phyloP scores from a whole-genome alignment of 1,140 invertebrate genomes.

The Philaenus spumarius region DNA sequence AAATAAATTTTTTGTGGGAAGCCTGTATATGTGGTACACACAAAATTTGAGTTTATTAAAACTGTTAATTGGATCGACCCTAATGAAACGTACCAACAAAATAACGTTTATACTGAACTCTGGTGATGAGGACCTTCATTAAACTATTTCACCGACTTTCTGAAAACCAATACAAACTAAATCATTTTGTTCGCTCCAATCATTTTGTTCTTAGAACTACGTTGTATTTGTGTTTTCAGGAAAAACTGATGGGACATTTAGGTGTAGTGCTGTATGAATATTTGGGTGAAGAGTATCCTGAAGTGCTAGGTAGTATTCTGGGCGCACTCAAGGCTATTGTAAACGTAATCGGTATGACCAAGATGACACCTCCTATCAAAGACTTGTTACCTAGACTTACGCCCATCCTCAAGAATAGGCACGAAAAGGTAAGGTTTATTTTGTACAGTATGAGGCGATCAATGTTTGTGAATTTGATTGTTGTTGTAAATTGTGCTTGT shows the following conservation, averaged over 20 bases:
- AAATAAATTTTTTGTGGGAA: no score
- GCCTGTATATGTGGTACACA: no score
- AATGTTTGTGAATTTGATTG: no score
- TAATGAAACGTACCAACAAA: no score
- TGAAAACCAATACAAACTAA: no score
- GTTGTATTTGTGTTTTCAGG: constrained; percentile 47
- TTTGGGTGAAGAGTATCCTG: constrained; percentile 98
- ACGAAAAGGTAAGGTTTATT: constrained; percentile 56
- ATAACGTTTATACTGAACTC: background rate
- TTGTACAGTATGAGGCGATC: no score
- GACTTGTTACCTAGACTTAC: constrained; percentile 94
- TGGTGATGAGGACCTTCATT: background rate
- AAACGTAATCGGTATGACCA: constrained; percentile 99
- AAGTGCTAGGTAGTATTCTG: constrained; percentile 96
- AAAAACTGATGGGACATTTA: constrained; percentile 99
- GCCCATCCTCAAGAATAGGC: constrained; percentile 92
- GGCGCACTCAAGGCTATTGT: constrained; percentile 98
- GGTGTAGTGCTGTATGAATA: constrained; percentile 99
- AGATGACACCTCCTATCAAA: constrained; percentile 99
- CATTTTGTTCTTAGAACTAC: constrained; percentile 24
- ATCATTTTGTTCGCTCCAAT: background rate
- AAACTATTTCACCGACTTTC: background rate
- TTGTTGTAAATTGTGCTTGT: no score
- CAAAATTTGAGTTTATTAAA: no score
- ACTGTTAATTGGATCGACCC: no score